Base-by-base conservation (phyloP, 2,888 invertebrate species). In the Zaprionus bogoriensis region DNA sequence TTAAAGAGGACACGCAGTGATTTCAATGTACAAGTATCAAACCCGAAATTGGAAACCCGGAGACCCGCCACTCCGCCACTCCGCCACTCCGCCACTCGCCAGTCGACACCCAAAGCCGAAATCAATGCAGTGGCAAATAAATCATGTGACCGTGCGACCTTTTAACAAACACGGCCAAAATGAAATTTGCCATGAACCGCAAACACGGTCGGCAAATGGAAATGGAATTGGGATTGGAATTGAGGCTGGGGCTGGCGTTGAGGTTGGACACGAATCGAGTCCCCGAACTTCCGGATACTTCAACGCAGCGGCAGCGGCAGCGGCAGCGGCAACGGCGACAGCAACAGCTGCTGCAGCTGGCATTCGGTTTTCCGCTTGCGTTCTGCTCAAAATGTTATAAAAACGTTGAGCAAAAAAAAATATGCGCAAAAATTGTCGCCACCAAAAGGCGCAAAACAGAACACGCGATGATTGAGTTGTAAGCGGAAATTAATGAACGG, bases 401-500 rank as follows among this genome's bases (percentile, higher is more conserved):
- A 48, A 44, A 45, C 61, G 36, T n/a, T n/a, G 10, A 36, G 38
- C 17, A 32, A 53, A 41, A 42, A 59, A 52, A 67, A 65, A 75
- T 79, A 62, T 75, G 73, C 76, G 44, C 42, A 67, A 61, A 68
- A 77, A 80, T 62, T 63, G 77, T 62, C 74, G 38, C 36, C 48
- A 9, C 4, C 20, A 48, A 54, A 60, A 52, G 45, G 50, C 28
- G 51, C 10, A 27, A 12, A 14, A 36, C 38, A 54, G 41, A 42
- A 50, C 61, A 65, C 55, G 61, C 61, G 68, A 75, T 78, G 82
- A 82, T 82, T 81, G 82, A 84, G 74, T 67, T 74, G 73, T 78
- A 76, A 82, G 54, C 75, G 83, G 83, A 85, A 87, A 84, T 87
- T 85, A 84, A 84, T 86, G 77, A 75, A 79, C 83, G 83, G 87